phyloP scores from a whole-genome alignment of 2,888 invertebrate species.

The Fragum whitleyi region DNA sequence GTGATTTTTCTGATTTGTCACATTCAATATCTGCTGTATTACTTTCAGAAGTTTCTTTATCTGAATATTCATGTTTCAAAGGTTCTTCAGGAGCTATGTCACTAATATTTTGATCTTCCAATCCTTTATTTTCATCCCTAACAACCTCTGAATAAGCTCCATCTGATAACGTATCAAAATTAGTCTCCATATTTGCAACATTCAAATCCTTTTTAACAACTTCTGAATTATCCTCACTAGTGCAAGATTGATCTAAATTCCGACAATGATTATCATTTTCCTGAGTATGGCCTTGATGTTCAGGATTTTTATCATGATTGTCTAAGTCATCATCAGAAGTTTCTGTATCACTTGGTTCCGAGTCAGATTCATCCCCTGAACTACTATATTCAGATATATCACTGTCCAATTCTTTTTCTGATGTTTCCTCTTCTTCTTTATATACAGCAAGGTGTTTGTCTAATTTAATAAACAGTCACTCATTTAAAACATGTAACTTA shows the following conservation, averaged over 20 bases:
- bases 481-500: neutral
- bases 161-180: neutral
- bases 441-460: neutral
- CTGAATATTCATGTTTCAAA: neutral
- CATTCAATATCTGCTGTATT: neutral
- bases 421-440: slow-evolving; percentile 16
- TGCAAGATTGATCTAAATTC: no score
- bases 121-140: neutral
- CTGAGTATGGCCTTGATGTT: neutral
- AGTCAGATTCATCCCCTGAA: slow-evolving; percentile 53
- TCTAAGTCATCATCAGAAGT: neutral
- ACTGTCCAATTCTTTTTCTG: slow-evolving; percentile 50
- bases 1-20: neutral
- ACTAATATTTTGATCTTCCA: neutral
- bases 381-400: slow-evolving; percentile 56
- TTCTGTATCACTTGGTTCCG: slow-evolving; percentile 38
- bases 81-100: neutral
- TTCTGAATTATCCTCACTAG: neutral
- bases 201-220: neutral
- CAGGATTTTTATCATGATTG: neutral
- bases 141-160: neutral
- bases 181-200: neutral
- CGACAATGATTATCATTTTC: no score
- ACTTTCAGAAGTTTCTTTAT: neutral
- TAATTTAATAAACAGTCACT: neutral